Conservation (phyloP, 92 coral and sea anemone genomes). For the Phenganax stokvisi region DNA sequence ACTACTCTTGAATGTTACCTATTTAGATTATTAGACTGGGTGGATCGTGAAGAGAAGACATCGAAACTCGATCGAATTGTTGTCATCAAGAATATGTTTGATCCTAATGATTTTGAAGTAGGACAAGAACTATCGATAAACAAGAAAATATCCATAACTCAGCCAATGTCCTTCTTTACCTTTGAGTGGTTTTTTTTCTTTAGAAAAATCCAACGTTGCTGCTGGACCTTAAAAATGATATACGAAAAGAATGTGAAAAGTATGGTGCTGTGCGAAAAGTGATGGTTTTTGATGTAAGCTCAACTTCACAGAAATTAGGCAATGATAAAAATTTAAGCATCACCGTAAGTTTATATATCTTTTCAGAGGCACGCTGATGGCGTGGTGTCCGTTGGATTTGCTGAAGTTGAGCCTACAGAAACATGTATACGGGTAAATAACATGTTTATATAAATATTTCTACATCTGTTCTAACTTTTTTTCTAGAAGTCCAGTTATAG, state of each 20-base stretch:
- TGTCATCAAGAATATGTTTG: slow-evolving; percentile 84
- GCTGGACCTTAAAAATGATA: slow-evolving; percentile 69
- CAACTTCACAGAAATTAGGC: not conserved
- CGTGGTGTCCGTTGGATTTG: slow-evolving; percentile 83
- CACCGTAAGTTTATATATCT: not conserved
- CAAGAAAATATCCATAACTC: not conserved
- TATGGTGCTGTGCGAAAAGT: slow-evolving; percentile 92
- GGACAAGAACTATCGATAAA: slow-evolving; percentile 6
- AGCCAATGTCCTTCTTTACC: not conserved
- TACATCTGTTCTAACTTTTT: not conserved
- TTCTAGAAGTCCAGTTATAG: not conserved
- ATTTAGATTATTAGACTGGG: slow-evolving; percentile 85
- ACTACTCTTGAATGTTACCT: not conserved
- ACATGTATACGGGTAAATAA: slow-evolving; percentile 67
- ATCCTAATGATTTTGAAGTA: slow-evolving; percentile 74
- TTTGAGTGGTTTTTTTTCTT: not conserved
- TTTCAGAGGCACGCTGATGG: slow-evolving; percentile 82
- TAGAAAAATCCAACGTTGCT: slow-evolving; percentile 75
- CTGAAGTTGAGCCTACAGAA: slow-evolving; percentile 71
- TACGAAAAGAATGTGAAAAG: slow-evolving; percentile 84
- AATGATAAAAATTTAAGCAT: not conserved
- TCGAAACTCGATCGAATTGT: slow-evolving; percentile 77
- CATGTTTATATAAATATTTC: not conserved
- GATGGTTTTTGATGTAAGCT: slow-evolving; percentile 91
- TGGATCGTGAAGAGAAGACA: slow-evolving; percentile 75